These are phyloP conservation scores for Bombus sylvicola DNA, from an alignment of 1,140 invertebrate species.

Conservation along the genomic window DNA sequence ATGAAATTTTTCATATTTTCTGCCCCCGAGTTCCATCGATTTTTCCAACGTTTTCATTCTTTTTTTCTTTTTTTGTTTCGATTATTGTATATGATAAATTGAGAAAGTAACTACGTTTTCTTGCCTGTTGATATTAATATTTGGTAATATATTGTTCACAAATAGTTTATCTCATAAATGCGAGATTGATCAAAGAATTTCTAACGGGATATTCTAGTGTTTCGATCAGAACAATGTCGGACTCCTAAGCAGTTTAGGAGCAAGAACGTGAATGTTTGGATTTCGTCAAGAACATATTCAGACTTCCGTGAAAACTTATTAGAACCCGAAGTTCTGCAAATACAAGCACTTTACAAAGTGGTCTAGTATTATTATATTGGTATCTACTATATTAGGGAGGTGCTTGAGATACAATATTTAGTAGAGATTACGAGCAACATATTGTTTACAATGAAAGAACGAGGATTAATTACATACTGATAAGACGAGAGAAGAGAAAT, in stretches of 20 bases:
- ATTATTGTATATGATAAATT: neutral
- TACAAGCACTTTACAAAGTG: neutral
- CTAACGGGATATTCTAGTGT: neutral
- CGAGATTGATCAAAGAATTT: neutral
- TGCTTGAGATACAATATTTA: neutral
- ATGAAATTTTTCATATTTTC: neutral
- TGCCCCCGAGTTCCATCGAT: neutral
- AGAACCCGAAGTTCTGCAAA: neutral
- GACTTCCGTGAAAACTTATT: neutral
- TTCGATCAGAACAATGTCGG: neutral
- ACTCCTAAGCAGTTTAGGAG: neutral
- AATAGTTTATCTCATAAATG: neutral
- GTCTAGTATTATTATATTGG: neutral
- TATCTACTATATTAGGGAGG: neutral
- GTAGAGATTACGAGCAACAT: neutral
- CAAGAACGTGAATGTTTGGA: neutral
- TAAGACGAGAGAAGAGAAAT: too few species aligned
- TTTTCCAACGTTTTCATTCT: neutral
- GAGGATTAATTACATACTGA: too few species aligned
- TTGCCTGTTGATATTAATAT: neutral
- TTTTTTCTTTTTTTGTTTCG: neutral
- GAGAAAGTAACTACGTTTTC: neutral
- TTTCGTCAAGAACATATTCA: neutral
- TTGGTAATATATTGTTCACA: neutral
- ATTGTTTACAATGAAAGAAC: neutral